These are phyloP conservation scores for Lytechinus pictus DNA, from an alignment of 35 echinoderm and acorn worm species.

Conservation along the genomic window DNA sequence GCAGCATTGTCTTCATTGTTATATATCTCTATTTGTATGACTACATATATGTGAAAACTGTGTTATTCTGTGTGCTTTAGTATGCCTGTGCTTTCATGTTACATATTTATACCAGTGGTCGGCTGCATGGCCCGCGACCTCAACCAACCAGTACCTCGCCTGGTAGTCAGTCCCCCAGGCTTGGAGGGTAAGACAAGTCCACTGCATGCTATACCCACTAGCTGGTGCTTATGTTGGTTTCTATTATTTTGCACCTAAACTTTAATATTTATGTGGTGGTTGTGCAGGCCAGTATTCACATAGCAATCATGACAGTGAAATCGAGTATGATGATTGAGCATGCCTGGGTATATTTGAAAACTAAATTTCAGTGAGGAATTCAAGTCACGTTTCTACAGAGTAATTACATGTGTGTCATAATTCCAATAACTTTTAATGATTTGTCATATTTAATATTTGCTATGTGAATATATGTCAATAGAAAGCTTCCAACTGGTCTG, in stretches of 20 bases:
- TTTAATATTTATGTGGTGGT: background rate
- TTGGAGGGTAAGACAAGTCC: conserved; percentile 23
- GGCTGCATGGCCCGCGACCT: background rate
- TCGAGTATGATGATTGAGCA: background rate
- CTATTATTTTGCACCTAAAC: background rate
- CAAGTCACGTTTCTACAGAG: background rate
- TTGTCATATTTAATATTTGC: background rate
- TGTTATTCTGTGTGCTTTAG: background rate
- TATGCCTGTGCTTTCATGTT: background rate
- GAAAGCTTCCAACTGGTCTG: background rate
- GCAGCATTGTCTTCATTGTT: background rate
- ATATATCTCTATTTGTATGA: background rate
- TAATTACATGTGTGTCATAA: background rate
- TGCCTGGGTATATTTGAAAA: background rate
- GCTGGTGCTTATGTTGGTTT: background rate
- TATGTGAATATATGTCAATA: background rate
- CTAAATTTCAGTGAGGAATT: background rate
- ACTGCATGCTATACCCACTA: background rate
- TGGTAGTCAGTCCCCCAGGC: conserved; percentile 42
- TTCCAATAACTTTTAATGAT: background rate
- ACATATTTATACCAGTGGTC: background rate
- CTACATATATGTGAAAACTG: background rate
- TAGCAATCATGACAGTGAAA: background rate
- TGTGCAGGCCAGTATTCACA: background rate
- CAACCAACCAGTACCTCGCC: background rate